These are phyloP conservation scores for Eretmochelys imbricata DNA, from an alignment of 2,113 vertebrate species.

Conservation along the genomic window DNA sequence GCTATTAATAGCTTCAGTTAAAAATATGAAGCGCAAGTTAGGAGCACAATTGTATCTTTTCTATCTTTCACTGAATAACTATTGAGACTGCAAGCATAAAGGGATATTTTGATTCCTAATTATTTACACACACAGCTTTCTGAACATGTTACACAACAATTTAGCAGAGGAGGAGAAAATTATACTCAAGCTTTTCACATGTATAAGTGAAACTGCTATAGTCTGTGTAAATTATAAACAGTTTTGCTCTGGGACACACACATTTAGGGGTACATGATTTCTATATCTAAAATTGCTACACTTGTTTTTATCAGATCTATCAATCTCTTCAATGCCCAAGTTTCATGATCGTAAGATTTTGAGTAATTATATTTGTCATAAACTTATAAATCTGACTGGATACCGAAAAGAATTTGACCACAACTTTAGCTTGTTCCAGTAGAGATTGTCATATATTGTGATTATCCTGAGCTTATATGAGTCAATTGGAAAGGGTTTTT, in stretches of 20 bases:
- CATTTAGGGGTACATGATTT: not conserved
- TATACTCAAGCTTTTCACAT: not conserved
- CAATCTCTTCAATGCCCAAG: not conserved
- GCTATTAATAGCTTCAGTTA: not conserved
- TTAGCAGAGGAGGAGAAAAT: not conserved
- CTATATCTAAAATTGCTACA: not conserved
- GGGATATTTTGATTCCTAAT: not conserved
- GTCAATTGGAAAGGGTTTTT: not conserved
- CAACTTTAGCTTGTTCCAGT: not conserved
- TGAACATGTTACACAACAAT: not conserved
- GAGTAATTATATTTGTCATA: not conserved
- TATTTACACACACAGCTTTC: not conserved
- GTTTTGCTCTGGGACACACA: not conserved
- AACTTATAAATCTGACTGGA: not conserved
- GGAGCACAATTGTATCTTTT: not conserved
- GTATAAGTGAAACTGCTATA: not conserved
- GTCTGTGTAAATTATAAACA: not conserved
- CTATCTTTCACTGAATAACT: not conserved
- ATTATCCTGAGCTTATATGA: not conserved
- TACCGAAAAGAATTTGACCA: not conserved
- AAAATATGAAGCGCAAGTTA: not conserved
- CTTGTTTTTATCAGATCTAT: not conserved
- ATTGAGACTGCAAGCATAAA: not conserved
- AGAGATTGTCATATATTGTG: not conserved
- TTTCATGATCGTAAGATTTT: not conserved